A percentile compares a stretch with the other conserved stretches of the same genome.
Conservation (phyloP, 2,888 invertebrate species). For the Cheilosia soror region DNA sequence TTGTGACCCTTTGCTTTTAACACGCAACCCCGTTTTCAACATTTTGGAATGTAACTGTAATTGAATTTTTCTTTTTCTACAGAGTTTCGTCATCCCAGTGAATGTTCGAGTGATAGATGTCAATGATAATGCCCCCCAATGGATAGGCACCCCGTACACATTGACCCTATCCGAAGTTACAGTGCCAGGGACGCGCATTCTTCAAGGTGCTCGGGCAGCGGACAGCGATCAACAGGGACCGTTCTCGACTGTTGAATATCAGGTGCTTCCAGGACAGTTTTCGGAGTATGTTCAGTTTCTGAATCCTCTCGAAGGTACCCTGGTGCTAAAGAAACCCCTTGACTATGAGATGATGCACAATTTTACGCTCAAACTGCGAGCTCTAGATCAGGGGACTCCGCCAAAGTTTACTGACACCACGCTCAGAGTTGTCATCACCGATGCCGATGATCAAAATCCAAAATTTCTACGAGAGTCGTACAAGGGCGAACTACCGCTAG, state of each 20-base stretch:
- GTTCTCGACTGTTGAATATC: constrained; percentile 93
- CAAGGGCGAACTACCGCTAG: constrained; percentile 87
- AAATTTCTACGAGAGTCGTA: constrained; percentile 91
- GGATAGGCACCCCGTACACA: constrained; percentile 92
- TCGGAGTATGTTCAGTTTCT: constrained; percentile 93
- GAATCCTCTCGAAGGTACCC: constrained; percentile 92
- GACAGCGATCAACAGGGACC: constrained; percentile 95
- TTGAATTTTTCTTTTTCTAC: constrained; percentile 32
- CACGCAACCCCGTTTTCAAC: too few species aligned
- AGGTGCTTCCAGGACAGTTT: constrained; percentile 90
- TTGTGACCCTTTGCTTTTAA: not conserved
- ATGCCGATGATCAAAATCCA: constrained; percentile 97
- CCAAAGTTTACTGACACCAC: constrained; percentile 90
- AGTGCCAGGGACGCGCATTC: constrained; percentile 88
- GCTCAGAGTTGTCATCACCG: constrained; percentile 91
- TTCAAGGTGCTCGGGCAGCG: constrained; percentile 90
- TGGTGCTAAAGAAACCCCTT: constrained; percentile 91
- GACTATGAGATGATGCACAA: constrained; percentile 92
- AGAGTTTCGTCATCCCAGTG: constrained; percentile 83
- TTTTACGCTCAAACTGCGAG: constrained; percentile 90
- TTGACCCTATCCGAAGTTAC: constrained; percentile 93
- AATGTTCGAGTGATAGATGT: constrained; percentile 92
- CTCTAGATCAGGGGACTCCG: constrained; percentile 92
- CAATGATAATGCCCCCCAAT: constrained; percentile 94
- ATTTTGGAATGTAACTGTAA: too few species aligned